Evolutionary conservation across 2,113 vertebrate genomes (phyloP), one percentile per base, ranked within the genome.

Genomic region (Gobius niger): DNA sequence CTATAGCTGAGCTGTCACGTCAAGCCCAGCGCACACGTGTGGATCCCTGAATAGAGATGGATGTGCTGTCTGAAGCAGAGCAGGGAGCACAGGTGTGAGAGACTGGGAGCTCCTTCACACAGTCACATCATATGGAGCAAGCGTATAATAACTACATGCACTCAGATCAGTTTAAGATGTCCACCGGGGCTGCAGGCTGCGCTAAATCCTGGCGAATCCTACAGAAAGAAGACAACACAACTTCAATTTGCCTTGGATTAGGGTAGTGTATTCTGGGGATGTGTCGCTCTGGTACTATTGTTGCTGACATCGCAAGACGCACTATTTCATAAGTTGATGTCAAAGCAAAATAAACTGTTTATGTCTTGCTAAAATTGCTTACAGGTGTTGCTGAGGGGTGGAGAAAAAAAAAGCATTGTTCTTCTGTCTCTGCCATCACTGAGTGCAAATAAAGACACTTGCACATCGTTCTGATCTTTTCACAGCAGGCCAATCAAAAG

Each of bases 1-100:
- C 9, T 16, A 51, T 62, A 52, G 3, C 49, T 15, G 54, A 47
- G 51, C 16, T 9, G 57, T 56, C 57, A 60, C 65, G 53, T 59
- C 46, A 53, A 24, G 51, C 66, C 16, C 18, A 59, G 52, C 75
- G 65, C 68, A 75, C 73, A 11, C 51, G 34, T 47, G 61, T 52
- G 52, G 24, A 15, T 75, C 64, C 50, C 67, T 75, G 77, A 84
- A 88, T 76, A 78, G 51, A 85, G 69, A 84, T 75, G 18, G 78
- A 90, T 88, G 81, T 85, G 68, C 76, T 84, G 84, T 84, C 78
- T 70, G 67, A 67, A 68, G 40, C 44, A 44, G 67, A 19, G 64
- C n/a, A 40, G 49, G 44, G 70, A 46, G 44, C 5, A n/a, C 40
- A 78, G 62, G 56, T 69, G 64, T 69, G 52, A 40, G 50, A 63